Base-by-base conservation (phyloP, 2,113 vertebrate species). In the Phylloscopus trochilus region DNA sequence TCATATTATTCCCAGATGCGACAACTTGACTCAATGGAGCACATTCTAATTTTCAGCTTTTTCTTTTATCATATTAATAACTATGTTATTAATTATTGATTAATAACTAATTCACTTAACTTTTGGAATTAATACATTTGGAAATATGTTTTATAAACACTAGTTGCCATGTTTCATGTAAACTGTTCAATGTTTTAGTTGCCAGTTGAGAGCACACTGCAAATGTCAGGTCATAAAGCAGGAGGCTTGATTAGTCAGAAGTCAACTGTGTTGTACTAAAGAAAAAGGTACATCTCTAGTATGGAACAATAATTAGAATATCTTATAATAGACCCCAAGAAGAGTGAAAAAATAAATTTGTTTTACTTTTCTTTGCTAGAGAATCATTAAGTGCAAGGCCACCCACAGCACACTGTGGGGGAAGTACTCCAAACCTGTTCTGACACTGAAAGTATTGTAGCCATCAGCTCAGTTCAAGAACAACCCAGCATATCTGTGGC, bases 401-500 rank as follows among this genome's bases (percentile, higher is more conserved):
- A 27, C 8, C 17, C 23, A 33, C 18, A 60, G 24, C 9, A 33
- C 17, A 43, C 10, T 41, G 18, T 0, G 0, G 67, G 6, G 30
- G 7, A 59, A 47, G 12, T 41, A 33, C 44, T 62, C 28, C 44
- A 72, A 68, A 43, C 7, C 15, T 28, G 3, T 26, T 67, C 37
- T 58, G 26, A 27, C 15, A 52, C 18, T 37, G 13, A 21, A 44
- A 58, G 6, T 23, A 10, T 21, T 70, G 30, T 0, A 59, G 26
- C 9, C 49, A n/a, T 24, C 13, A 58, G 12, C 24, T 28, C 27
- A 63, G 31, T 19, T 19, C 18, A 49, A 26, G 21, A 4, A 26
- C 24, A 52, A 13, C 66, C 20, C 9, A 53, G 20, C 6, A 11
- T 1, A 5, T 6, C 7, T 0, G 0, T 8, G 15, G 7, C 22